phyloP scores from a whole-genome alignment of 2,797 vertebrate genomes.

The Taeniopygia guttata region DNA sequence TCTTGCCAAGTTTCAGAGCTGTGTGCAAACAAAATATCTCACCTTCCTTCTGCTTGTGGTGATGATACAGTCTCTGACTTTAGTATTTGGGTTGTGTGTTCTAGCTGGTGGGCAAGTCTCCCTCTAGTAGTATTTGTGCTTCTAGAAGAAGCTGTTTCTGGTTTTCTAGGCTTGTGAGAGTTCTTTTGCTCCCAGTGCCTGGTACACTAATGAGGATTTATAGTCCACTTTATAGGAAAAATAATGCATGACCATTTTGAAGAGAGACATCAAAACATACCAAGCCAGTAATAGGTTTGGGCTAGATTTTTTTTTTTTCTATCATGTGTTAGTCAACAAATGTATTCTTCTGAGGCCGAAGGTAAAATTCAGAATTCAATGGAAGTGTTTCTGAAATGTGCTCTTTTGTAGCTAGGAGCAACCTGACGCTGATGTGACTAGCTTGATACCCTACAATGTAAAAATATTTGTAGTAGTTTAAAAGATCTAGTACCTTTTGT shows the following conservation, averaged over 20 bases:
- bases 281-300: not conserved
- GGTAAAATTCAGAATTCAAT: not conserved
- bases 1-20: not conserved
- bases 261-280: not conserved
- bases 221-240: not conserved
- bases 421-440: not conserved
- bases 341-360: not conserved
- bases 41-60: not conserved
- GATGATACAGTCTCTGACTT: not conserved
- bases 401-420: not conserved
- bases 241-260: not conserved
- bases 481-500: not conserved
- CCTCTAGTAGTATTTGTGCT: not conserved
- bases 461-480: not conserved
- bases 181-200: not conserved
- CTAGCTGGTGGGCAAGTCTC: not conserved
- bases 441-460: fast-evolving
- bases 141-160: not conserved
- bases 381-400: not conserved
- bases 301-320: no score
- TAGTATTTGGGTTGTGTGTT: not conserved
- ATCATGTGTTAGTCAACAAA: not conserved
- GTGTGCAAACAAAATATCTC: not conserved
- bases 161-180: not conserved
- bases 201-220: not conserved